Evolutionary conservation across 2,797 vertebrate species (phyloP), one percentile per base, ranked within the genome.

Genomic region (Furcifer pardalis): DNA sequence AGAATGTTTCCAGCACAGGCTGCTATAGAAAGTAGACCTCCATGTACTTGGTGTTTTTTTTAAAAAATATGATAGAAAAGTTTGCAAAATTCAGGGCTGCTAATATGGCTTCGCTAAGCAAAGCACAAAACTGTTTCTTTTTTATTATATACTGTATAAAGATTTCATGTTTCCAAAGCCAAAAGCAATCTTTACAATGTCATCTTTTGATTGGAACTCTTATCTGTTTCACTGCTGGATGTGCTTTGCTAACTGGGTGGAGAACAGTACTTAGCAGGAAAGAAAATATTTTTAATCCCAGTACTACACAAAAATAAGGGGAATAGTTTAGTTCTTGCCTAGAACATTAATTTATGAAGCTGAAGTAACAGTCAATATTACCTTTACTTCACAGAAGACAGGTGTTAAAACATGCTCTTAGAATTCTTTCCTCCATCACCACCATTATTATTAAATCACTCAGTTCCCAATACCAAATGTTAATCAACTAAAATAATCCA

Each of bases 241-340:
- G 79, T 4, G 87, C 79, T 90, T 79, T 88, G 87, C 84, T 90
- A 78, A 23, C 0, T 4, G 77, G 89, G 88, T 83, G 91, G 91
- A 89, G 89, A 21, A 25, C 25, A 77, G 13, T 89, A 73, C 82
- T 91, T 77, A 52, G 85, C 37, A 87, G 85, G 30, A 82, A 94
- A 91, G 84, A 79, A 92, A 94, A 92, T 88, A 86, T 91, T 90
- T 86, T 84, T 77, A 35, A 0, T n/a, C 77, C 72, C 79, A 78
- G 82, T 69, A 77, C 73, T 84, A 0, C 32, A 59, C 17, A 19
- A 1, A 1, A 84, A 60, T 76, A 91, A 84, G 66, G 49, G 63
- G 87, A 87, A 77, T 30, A 52, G 81, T 44, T 3, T 35, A 2
- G 17, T 60, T 71, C n/a, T 25, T 77, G 27, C 19, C 2, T 1